A percentile compares a stretch with the other conserved stretches of the same genome.
These are phyloP conservation scores for Arenicola marina DNA, from an alignment of 2,888 invertebrate species.

Conservation along the genomic window DNA sequence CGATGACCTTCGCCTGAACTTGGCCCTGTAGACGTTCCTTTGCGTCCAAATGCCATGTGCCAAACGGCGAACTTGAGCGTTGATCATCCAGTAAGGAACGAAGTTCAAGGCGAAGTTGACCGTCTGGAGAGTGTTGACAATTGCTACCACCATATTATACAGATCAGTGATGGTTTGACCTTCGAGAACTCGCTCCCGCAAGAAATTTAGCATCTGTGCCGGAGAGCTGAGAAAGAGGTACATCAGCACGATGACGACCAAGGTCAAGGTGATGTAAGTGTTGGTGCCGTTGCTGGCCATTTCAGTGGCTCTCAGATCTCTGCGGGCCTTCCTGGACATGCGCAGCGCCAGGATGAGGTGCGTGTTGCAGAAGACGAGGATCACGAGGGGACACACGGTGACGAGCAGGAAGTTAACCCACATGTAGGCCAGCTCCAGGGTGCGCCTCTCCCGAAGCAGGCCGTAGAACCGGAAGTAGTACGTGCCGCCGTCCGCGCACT, in stretches of 20 bases:
- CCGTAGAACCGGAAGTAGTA: slow-evolving; percentile 1
- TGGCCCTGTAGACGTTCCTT: too few relatives aligned
- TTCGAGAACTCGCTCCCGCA: neutral
- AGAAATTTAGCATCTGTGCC: slow-evolving; percentile 37
- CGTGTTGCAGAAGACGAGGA: slow-evolving; percentile 51
- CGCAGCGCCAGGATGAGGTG: slow-evolving; percentile 42
- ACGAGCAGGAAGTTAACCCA: slow-evolving; percentile 46
- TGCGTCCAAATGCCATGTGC: too few relatives aligned
- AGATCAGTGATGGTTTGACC: neutral
- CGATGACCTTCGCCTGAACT: too few relatives aligned
- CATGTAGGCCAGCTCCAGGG: slow-evolving; percentile 13
- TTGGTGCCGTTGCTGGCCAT: slow-evolving; percentile 33
- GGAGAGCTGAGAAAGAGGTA: slow-evolving; percentile 55
- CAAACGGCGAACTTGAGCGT: too few relatives aligned
- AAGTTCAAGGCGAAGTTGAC: neutral
- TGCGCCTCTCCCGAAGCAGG: neutral
- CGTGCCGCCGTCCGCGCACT: neutral
- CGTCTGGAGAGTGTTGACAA: neutral
- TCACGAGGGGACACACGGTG: slow-evolving; percentile 49
- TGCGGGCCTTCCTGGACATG: slow-evolving; percentile 13
- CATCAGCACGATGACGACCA: slow-evolving; percentile 50
- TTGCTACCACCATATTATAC: neutral
- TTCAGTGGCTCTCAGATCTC: slow-evolving; percentile 34
- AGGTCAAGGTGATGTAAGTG: slow-evolving; percentile 45
- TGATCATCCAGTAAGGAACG: neutral